phyloP scores from a whole-genome alignment of 2,797 vertebrate species.

The Pipistrellus kuhlii region DNA sequence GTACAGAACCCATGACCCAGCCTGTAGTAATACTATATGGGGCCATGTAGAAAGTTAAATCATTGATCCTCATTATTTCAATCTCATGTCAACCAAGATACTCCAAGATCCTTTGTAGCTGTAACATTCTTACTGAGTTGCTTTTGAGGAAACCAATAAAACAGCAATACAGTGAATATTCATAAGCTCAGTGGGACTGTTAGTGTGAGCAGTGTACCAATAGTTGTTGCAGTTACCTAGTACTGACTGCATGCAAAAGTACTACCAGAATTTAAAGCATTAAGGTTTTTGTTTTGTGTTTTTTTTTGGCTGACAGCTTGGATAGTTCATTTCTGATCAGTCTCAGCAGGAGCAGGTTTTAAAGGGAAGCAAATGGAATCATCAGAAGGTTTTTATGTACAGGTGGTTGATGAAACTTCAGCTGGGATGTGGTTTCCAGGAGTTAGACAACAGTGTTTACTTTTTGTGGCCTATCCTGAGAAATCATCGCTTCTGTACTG shows the following conservation, averaged over 20 bases:
- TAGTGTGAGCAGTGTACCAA: not conserved
- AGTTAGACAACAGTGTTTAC: not conserved
- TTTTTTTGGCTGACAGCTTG: not conserved
- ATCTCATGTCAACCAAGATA: not conserved
- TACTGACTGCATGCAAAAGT: not conserved
- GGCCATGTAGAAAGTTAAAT: not conserved
- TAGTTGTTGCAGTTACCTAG: not conserved
- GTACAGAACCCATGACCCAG: too few species aligned
- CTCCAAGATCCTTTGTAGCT: not conserved
- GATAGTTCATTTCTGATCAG: not conserved
- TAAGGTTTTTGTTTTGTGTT: not conserved
- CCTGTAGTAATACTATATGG: not conserved
- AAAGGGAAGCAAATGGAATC: not conserved
- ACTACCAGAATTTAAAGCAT: not conserved
- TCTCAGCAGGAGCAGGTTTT: not conserved
- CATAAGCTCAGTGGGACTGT: not conserved
- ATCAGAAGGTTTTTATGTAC: not conserved
- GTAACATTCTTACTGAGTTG: not conserved
- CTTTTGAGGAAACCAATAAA: not conserved
- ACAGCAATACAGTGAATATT: not conserved
- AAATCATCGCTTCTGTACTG: not conserved
- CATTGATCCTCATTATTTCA: slow-evolving; percentile 13
- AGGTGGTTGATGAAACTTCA: not conserved
- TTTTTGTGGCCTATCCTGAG: not conserved
- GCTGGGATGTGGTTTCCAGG: not conserved